phyloP scores from a whole-genome alignment of 2,888 invertebrate genomes.

The Lymantria monacha region DNA sequence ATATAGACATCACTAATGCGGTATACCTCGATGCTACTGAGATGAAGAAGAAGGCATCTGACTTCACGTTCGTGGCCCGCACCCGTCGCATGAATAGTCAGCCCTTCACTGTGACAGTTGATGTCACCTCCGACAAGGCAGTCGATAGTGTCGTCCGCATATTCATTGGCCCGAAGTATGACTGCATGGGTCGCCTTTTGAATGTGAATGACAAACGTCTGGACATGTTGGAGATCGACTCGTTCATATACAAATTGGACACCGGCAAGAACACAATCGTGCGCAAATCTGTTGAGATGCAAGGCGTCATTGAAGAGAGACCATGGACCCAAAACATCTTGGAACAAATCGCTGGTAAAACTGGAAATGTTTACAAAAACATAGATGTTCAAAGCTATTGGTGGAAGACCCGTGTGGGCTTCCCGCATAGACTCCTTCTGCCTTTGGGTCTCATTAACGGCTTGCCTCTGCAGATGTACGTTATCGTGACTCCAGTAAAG shows the following conservation, averaged over 20 bases:
- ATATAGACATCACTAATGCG: constrained; percentile 85
- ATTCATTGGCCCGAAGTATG: constrained; percentile 87
- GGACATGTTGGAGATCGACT: constrained; percentile 74
- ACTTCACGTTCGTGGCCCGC: constrained; percentile 77
- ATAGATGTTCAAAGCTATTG: constrained; percentile 80
- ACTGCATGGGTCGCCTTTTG: constrained; percentile 83
- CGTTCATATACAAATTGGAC: constrained; percentile 83
- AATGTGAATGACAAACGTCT: constrained; percentile 69
- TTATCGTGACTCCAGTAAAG: constrained; percentile 82
- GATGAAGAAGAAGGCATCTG: constrained; percentile 71
- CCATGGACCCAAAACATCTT: constrained; percentile 61
- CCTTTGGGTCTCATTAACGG: constrained; percentile 87
- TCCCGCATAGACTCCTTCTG: constrained; percentile 86
- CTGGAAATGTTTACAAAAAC: constrained; percentile 73
- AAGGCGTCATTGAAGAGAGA: constrained; percentile 84
- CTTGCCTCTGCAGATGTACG: constrained; percentile 83
- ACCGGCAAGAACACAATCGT: constrained; percentile 86
- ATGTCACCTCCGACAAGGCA: constrained; percentile 80
- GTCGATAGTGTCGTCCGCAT: constrained; percentile 84
- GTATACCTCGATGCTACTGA: constrained; percentile 75
- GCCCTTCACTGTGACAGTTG: constrained; percentile 83
- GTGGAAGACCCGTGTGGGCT: constrained; percentile 79
- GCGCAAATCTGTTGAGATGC: constrained; percentile 86
- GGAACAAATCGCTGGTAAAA: constrained; percentile 47
- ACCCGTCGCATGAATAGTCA: constrained; percentile 85